Conservation (phyloP, 2,888 invertebrate genomes). For the Timandra comae region DNA sequence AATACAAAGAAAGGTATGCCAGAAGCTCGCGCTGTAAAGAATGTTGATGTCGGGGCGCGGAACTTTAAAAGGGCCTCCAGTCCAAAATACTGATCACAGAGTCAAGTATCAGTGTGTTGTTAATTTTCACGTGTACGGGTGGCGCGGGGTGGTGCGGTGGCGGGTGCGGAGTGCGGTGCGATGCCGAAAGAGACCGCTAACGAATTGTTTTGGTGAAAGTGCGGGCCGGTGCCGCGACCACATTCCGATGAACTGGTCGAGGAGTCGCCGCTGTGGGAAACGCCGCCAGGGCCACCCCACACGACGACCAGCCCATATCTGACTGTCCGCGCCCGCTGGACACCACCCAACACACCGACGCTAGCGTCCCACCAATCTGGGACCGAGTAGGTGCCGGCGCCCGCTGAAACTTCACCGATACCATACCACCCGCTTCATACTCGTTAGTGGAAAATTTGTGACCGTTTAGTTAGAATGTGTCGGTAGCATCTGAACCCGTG, state of each 20-base stretch:
- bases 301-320: slow-evolving; percentile 56
- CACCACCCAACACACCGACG: slow-evolving; percentile 7
- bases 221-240: slow-evolving; percentile 74
- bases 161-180: slow-evolving; percentile 60
- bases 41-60: slow-evolving; percentile 34
- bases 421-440: background rate
- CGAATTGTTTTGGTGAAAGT: slow-evolving; percentile 78
- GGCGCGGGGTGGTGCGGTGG: slow-evolving; percentile 46
- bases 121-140: slow-evolving; percentile 69
- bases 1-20: slow-evolving; percentile 22
- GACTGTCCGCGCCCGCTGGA: slow-evolving; percentile 33
- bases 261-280: slow-evolving; percentile 76
- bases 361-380: slow-evolving; percentile 1
- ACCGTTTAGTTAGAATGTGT: background rate
- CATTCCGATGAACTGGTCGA: slow-evolving; percentile 75
- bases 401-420: slow-evolving; percentile 9
- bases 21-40: slow-evolving; percentile 21
- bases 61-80: slow-evolving; percentile 47
- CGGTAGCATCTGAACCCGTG: background rate
- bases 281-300: slow-evolving; percentile 68
- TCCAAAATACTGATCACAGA: slow-evolving; percentile 54
- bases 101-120: slow-evolving; percentile 61
- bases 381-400: slow-evolving; percentile 5
- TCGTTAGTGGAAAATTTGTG: slow-evolving; percentile 14
- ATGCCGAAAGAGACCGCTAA: slow-evolving; percentile 75